These are phyloP conservation scores for Mechanitis mazaeus DNA, from an alignment of 2,888 invertebrate species.

Conservation along the genomic window DNA sequence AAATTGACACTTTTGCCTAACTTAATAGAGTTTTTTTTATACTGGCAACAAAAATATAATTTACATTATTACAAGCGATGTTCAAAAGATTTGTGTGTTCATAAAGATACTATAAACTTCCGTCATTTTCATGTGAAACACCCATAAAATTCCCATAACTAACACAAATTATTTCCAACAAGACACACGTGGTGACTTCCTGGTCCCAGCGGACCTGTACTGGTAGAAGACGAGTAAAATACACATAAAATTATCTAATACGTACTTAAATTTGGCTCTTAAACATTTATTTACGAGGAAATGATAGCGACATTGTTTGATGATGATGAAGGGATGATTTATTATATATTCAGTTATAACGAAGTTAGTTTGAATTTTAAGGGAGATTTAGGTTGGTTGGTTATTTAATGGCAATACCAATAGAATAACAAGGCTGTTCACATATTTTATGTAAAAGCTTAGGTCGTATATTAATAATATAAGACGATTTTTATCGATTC, in stretches of 20 bases:
- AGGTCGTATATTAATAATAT: no score
- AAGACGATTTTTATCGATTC: no score
- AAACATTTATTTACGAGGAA: conserved; percentile 4
- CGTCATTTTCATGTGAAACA: conserved; percentile 27
- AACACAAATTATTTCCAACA: conserved; percentile 14
- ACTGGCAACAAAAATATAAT: background rate
- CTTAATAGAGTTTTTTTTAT: background rate
- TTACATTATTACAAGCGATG: background rate
- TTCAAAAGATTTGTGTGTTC: conserved; percentile 3
- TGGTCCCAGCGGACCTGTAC: background rate
- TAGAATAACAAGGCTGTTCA: no score
- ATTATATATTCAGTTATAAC: no score
- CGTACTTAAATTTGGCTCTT: background rate
- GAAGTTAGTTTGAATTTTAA: no score
- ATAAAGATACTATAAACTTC: conserved; percentile 14
- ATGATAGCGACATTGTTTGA: background rate
- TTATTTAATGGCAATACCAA: no score
- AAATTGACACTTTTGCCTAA: background rate
- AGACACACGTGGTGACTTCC: conserved; percentile 5
- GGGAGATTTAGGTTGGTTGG: no score
- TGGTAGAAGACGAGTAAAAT: conserved; percentile 1
- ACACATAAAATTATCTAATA: conserved; percentile 1
- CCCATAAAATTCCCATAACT: conserved; percentile 36
- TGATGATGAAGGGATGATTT: no score
- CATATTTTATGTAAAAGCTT: no score